Base-by-base conservation (phyloP, 2,797 vertebrate species). In the Tragopan temminckii region DNA sequence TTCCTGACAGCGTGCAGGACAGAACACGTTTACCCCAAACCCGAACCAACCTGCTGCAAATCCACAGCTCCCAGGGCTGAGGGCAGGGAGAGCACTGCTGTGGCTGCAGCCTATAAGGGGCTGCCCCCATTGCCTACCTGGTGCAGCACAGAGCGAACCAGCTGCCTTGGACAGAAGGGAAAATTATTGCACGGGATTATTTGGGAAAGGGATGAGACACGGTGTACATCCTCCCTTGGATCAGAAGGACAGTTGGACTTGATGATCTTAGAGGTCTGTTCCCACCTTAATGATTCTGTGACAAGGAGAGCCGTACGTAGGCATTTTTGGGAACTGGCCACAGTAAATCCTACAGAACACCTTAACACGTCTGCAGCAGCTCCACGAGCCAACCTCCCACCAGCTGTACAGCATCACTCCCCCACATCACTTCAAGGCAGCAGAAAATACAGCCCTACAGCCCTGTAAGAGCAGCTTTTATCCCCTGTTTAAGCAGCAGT, bases 341-440 rank as follows among this genome's bases (percentile, higher is more conserved):
- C 1, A 10, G 6, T 1, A 11, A 80, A 70, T 8, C n/a, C 3
- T 25, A 15, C 0, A 2, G 36, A 71, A 40, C 1, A 2, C 68
- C 61, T 33, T 52, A 14, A 17, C 5, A 29, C 19, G 45, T 21
- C 55, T 0, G 1, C 46, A 33, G 57, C 48, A 29, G 50, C 35
- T 11, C 80, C 69, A 24, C 0, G 13, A 77, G 50, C 35, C 1
- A 3, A 8, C 4, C 8, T 35, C 2, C 23, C 46, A 24, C 1
- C 59, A 40, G 59, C 64, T 38, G 24, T 2, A 6, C 52, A 42
- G 14, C 16, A 52, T 55, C 24, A 2, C n/a, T 66, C 17, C 40
- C 48, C 68, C 4, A 1, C 12, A 18, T 5, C 48, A 10, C 4
- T 0, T 8, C 1, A 3, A 31, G 27, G 55, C 79, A 63, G 35